phyloP scores from a whole-genome alignment of 2,797 vertebrate genomes.

The Alcedo atthis region DNA sequence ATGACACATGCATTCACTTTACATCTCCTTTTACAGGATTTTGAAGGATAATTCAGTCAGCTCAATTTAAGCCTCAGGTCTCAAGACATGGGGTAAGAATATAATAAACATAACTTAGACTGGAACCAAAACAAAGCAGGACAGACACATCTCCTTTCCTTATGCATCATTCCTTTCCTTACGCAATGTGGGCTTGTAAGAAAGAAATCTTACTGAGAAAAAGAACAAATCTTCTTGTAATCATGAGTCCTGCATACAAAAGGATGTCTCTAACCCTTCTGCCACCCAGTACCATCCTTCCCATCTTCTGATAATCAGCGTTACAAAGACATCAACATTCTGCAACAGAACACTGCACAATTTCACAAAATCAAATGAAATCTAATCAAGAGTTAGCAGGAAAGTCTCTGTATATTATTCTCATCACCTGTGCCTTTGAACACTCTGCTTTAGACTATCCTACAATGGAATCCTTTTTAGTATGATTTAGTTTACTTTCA shows the following conservation, averaged over 20 bases:
- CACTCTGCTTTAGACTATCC: background rate
- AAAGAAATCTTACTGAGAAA: background rate
- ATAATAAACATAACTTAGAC: background rate
- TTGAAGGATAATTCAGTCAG: conserved; percentile 19
- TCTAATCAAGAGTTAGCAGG: background rate
- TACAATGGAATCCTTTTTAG: background rate
- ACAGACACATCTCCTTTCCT: background rate
- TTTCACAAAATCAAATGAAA: background rate
- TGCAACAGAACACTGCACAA: background rate
- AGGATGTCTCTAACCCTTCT: background rate
- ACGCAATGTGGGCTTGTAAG: background rate
- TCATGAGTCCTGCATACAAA: background rate
- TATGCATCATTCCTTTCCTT: background rate
- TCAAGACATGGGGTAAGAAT: background rate
- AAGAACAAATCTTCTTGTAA: background rate
- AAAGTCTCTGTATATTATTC: background rate
- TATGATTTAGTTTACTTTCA: background rate
- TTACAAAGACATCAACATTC: background rate
- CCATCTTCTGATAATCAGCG: background rate
- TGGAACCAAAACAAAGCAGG: background rate
- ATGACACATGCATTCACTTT: conserved; percentile 41
- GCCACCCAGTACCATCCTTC: background rate
- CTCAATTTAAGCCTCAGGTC: conserved; percentile 29
- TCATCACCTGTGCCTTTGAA: background rate
- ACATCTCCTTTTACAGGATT: conserved; percentile 30